These are phyloP conservation scores for Botia almorhae DNA, from an alignment of 2,797 vertebrate genomes.

Conservation along the genomic window DNA sequence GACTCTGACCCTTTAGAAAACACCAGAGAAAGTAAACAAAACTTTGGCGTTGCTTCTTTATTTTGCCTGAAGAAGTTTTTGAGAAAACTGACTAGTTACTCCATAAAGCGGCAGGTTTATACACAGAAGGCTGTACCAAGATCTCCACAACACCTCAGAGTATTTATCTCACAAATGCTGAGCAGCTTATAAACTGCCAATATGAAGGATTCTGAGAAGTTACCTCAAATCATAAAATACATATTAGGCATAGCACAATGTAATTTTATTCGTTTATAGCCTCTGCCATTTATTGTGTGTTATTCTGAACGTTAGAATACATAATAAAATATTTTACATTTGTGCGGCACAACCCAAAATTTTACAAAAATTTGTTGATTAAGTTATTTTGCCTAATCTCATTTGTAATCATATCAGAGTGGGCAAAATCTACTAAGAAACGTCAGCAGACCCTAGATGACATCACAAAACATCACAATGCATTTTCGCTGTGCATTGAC, in stretches of 20 bases:
- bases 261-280: no score
- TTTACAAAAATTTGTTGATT: no score
- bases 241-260: background rate
- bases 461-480: slow-evolving; percentile 13
- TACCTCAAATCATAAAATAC: background rate
- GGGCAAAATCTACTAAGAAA: background rate
- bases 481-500: slow-evolving; percentile 10
- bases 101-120: background rate
- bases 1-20: slow-evolving; percentile 75
- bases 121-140: background rate
- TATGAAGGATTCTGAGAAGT: background rate
- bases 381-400: no score
- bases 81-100: slow-evolving; percentile 63
- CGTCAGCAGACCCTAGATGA: background rate
- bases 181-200: background rate
- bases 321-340: no score
- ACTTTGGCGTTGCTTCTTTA: slow-evolving; percentile 65
- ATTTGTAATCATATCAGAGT: background rate
- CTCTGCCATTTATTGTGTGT: no score
- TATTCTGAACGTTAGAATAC: no score
- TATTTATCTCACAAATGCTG: background rate
- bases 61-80: slow-evolving; percentile 67
- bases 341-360: no score
- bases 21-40: slow-evolving; percentile 79
- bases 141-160: background rate